Conservation (phyloP, 1,140 invertebrate genomes). For the Prorops nasuta region DNA sequence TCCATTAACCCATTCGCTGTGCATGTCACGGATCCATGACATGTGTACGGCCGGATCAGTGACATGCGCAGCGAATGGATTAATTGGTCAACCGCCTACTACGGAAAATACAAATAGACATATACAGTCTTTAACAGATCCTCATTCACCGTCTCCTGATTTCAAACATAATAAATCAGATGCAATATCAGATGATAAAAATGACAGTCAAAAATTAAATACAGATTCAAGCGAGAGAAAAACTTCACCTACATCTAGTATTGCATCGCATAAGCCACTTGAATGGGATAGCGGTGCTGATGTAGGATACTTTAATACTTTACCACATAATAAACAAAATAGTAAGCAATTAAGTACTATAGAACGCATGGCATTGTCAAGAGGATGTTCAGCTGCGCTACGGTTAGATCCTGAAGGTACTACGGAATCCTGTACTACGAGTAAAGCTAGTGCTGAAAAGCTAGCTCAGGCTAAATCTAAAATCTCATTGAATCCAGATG, state of each 20-base stretch:
- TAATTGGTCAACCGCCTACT: slow-evolving; percentile 42
- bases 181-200: slow-evolving; percentile 30
- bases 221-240: slow-evolving; percentile 32
- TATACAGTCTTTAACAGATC: slow-evolving; percentile 23
- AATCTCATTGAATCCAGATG: slow-evolving; percentile 28
- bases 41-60: too few species aligned
- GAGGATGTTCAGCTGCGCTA: slow-evolving; percentile 43
- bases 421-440: slow-evolving; percentile 27
- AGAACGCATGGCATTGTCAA: slow-evolving; percentile 59
- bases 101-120: slow-evolving; percentile 26
- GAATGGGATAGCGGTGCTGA: slow-evolving; percentile 79
- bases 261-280: slow-evolving; percentile 64
- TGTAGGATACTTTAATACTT: slow-evolving; percentile 66
- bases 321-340: slow-evolving; percentile 45
- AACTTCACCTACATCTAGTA: slow-evolving; percentile 63
- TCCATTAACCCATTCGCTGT: too few species aligned
- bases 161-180: slow-evolving; percentile 18
- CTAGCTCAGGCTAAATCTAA: slow-evolving; percentile 10
- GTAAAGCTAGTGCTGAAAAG: slow-evolving; percentile 20
- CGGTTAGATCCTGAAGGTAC: slow-evolving; percentile 54
- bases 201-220: slow-evolving; percentile 26
- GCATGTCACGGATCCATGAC: too few species aligned
- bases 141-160: slow-evolving; percentile 26
- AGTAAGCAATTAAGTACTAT: slow-evolving; percentile 59
- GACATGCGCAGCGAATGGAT: too few species aligned